Percentiles rank a stretch among this genome's conserved stretches.
These are phyloP conservation scores for Anas acuta DNA, from an alignment of 2,797 vertebrate species.

Conservation along the genomic window DNA sequence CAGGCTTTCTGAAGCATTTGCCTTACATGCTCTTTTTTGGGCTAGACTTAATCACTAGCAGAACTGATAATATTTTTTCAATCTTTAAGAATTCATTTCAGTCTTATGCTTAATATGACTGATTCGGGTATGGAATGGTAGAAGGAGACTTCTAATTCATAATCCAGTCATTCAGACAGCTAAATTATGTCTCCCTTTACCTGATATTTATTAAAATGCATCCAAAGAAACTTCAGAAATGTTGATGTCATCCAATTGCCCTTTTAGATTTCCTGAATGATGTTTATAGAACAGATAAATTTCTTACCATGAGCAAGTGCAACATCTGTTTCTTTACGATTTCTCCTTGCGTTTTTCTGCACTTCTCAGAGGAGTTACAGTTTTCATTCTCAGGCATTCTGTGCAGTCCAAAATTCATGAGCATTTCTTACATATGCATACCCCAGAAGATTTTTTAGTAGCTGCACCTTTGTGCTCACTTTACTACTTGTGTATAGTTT, in stretches of 20 bases:
- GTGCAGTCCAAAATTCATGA: background rate
- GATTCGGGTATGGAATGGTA: conserved; percentile 46
- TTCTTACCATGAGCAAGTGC: conserved; percentile 3
- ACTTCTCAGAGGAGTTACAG: background rate
- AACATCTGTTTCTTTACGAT: conserved; percentile 21
- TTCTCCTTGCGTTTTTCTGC: conserved; percentile 33
- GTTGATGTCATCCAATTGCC: background rate
- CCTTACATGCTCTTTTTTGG: conserved; percentile 51
- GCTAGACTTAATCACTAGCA: conserved; percentile 60
- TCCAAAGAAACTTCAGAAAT: conserved; percentile 9
- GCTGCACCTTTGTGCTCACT: background rate
- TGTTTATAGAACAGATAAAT: background rate
- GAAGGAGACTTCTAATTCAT: conserved; percentile 52
- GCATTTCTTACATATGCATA: background rate
- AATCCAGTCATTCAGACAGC: conserved; percentile 61
- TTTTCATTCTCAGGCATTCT: conserved; percentile 16
- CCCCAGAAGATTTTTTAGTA: conserved; percentile 1
- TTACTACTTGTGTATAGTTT: conserved; percentile 9
- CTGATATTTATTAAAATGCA: conserved; percentile 53
- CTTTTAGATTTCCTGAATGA: conserved; percentile 48
- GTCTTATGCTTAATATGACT: conserved; percentile 27
- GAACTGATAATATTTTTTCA: conserved; percentile 69
- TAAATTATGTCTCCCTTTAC: conserved; percentile 62
- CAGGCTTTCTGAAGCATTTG: conserved; percentile 35
- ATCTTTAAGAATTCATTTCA: conserved; percentile 65